Conservation (phyloP, 2,888 invertebrate genomes). For the Rotaria magnacalcarata region DNA sequence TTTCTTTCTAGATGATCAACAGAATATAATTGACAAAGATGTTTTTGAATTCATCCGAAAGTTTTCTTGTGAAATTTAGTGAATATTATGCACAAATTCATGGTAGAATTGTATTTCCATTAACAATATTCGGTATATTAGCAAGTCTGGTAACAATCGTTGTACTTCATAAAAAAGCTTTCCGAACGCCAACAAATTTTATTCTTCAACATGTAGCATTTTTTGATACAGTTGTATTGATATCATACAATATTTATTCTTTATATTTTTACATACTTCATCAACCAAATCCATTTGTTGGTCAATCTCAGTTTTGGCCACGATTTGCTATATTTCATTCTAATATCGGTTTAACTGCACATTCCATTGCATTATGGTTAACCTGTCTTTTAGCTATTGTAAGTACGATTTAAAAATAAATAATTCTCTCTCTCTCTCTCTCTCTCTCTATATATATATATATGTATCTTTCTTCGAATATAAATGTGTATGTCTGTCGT, state of each 20-base stretch:
- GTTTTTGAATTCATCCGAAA: not conserved
- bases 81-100: slow-evolving; percentile 28
- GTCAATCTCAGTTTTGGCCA: slow-evolving; percentile 28
- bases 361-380: slow-evolving; percentile 20
- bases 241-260: slow-evolving; percentile 33
- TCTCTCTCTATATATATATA: not conserved
- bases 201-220: slow-evolving; percentile 13
- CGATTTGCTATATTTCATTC: slow-evolving; percentile 26
- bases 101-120: slow-evolving; percentile 30
- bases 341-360: slow-evolving; percentile 10
- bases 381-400: slow-evolving; percentile 27
- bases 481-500: not conserved
- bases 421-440: not conserved
- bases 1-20: not conserved
- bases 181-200: slow-evolving; percentile 19
- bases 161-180: slow-evolving; percentile 3
- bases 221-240: slow-evolving; percentile 21
- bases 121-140: slow-evolving; percentile 20
- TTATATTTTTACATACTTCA: slow-evolving; percentile 24
- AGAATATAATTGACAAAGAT: not conserved
- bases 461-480: not conserved
- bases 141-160: slow-evolving; percentile 1
- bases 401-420: not conserved
- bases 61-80: not conserved
- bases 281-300: slow-evolving; percentile 27